Evolutionary conservation across 2,113 vertebrate species (phyloP), one percentile per base, ranked within the genome.

Genomic region (Phylloscopus whistleri): DNA sequence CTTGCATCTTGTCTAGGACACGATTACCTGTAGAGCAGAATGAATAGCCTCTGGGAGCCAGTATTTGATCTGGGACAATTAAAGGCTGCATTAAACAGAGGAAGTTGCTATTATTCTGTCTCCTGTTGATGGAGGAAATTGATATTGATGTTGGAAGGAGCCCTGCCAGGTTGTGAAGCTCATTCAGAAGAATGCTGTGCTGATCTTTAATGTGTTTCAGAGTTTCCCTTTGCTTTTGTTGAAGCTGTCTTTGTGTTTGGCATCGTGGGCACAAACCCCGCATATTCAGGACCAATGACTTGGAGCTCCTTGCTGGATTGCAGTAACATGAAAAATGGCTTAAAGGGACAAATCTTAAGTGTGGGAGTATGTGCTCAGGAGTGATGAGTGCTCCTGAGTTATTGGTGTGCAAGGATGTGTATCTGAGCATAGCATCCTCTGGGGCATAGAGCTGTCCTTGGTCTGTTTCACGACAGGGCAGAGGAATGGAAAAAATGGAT

Each of bases 51-150:
- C 62, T 69, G 62, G 68, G 86, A 97, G 69, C 68, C 37, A 31
- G 20, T 41, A 33, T 90, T 89, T 87, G 90, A 68, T 92, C 73
- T 93, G 90, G 73, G 76, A 79, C 62, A 60, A 78, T 90, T 92
- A 93, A 90, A 19, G 69, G 53, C 66, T 90, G 37, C 43, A 35
- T 94, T 87, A 67, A 41, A 19, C 63, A 64, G 56, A 84, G 83
- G 90, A 96, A 93, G 76, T 60, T 80, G 53, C 87, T 95, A 43
- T 85, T 96, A 70, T 86, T 89, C 56, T 81, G 69, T 86, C 87
- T 94, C 72, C 90, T 87, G 48, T 92, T 78, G 84, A 60, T 84
- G 53, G 44, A 90, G 73, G 76, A 94, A 96, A 94, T 95, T 49
- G 92, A 72, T 97, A 84, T 46, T 89, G 91, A 89, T 95, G 83